phyloP scores from a whole-genome alignment of 2,113 vertebrate genomes.

The Caloenas nicobarica region DNA sequence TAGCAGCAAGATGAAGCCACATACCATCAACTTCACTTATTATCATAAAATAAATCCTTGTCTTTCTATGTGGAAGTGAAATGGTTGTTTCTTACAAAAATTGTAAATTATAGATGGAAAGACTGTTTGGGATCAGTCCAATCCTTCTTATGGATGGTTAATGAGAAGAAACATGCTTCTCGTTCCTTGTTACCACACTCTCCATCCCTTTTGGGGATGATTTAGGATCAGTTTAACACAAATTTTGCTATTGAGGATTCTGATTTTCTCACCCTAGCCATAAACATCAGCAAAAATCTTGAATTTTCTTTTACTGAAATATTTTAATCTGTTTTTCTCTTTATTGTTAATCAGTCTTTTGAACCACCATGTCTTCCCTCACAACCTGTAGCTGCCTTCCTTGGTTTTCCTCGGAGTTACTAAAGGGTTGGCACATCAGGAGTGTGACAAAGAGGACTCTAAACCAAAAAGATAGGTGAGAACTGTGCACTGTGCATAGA shows the following conservation, averaged over 20 bases:
- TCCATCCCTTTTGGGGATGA: neutral
- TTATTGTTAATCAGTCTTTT: neutral
- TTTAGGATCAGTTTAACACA: neutral
- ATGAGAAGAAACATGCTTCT: neutral
- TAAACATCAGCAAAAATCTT: neutral
- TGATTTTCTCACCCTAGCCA: neutral
- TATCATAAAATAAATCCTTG: neutral
- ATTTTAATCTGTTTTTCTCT: neutral
- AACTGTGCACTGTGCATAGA: rapidly evolving
- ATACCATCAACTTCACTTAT: neutral
- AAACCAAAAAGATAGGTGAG: neutral
- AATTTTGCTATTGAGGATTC: neutral
- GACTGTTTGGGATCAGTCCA: neutral
- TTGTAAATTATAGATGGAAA: neutral
- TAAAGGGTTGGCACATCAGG: neutral
- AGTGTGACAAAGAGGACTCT: neutral
- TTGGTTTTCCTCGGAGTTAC: neutral
- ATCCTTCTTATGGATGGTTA: neutral
- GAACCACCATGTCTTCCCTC: neutral
- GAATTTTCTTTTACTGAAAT: neutral
- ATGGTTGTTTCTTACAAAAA: neutral
- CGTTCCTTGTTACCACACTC: neutral
- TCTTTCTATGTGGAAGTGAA: neutral
- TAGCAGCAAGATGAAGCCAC: neutral
- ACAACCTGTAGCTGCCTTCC: neutral